A percentile compares a stretch with the other conserved stretches of the same genome.
Conservation (phyloP, 2,797 vertebrate genomes). For the Bovichtus variegatus region DNA sequence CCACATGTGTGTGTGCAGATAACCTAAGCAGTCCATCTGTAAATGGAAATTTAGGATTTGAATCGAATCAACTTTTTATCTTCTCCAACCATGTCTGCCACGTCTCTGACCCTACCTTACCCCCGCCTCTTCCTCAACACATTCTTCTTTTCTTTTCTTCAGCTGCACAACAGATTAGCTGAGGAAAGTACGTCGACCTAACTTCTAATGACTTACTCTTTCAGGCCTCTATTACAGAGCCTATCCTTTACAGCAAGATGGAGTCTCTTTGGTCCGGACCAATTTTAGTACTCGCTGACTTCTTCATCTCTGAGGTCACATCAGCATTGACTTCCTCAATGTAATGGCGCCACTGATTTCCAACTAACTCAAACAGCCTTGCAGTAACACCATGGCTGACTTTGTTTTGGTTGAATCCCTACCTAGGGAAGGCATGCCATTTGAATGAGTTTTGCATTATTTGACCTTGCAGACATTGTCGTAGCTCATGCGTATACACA, state of each 20-base stretch:
- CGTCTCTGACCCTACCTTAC: neutral
- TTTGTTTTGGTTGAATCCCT: constrained; percentile 17
- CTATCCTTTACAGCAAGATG: neutral
- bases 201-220: neutral
- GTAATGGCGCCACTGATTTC: constrained; percentile 10
- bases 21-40: neutral
- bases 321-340: neutral
- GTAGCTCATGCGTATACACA: neutral
- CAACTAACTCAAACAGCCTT: constrained; percentile 13
- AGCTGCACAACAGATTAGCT: neutral
- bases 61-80: no score
- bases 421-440: constrained; percentile 33
- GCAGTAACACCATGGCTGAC: constrained; percentile 9
- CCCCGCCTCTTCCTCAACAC: neutral
- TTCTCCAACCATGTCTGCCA: no score
- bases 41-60: no score
- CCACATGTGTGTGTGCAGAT: neutral
- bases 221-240: constrained; percentile 4
- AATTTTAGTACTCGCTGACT: constrained; percentile 6
- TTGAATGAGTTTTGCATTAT: constrained; percentile 55
- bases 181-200: neutral
- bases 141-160: constrained; percentile 1
- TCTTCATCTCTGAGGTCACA: constrained; percentile 14
- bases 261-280: constrained; percentile 6
- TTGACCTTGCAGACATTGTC: constrained; percentile 63